Evolutionary conservation across 2,888 invertebrate species (phyloP), one percentile per base, ranked within the genome.

Genomic region (Lithophane ornitopus): DNA sequence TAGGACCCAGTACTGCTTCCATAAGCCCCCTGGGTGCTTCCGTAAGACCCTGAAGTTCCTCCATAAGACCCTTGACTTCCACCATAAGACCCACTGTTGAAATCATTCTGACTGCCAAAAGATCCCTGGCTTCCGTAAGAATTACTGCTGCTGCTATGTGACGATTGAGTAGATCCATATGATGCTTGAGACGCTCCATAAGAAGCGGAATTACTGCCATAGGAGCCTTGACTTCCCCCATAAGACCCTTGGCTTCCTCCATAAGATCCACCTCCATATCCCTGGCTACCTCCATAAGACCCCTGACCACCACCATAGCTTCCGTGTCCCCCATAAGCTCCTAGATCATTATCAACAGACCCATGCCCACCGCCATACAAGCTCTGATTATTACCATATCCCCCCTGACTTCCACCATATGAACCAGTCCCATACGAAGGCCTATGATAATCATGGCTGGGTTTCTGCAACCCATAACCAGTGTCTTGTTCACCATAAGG

Each of bases 401-500:
- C 72, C 0, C 70, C 81, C n/a, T 74, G 82, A 68, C 70, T 76
- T 16, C 69, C 74, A 0, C 82, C 80, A 61, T 81, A 70, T 49
- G 80, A 70, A 0, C 86, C 70, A 44, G 69, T 62, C 19, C 71
- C 76, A 46, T 80, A 62, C 0, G 80, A 72, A 14, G 82, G 82
- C 6, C 76, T 80, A 11, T 78, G 12, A 34, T 78, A 70, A 65
- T 76, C 79, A 74, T 80, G 66, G 22, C n/a, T 63, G 6, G 84
- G 84, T 56, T 82, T 78, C 1, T 74, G 79, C 41, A 74, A 61
- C 11, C 87, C 87, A 69, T 86, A 85, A 22, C 76, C 80, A 39
- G 41, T 69, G 3, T 78, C 80, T 44, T 77, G 71, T 44, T 74
- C 76, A 7, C 62, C 77, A 59, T 77, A 73, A 7, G 78, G 76